Base-by-base conservation (phyloP, 2,888 invertebrate species). In the Pseudococcus viburni region DNA sequence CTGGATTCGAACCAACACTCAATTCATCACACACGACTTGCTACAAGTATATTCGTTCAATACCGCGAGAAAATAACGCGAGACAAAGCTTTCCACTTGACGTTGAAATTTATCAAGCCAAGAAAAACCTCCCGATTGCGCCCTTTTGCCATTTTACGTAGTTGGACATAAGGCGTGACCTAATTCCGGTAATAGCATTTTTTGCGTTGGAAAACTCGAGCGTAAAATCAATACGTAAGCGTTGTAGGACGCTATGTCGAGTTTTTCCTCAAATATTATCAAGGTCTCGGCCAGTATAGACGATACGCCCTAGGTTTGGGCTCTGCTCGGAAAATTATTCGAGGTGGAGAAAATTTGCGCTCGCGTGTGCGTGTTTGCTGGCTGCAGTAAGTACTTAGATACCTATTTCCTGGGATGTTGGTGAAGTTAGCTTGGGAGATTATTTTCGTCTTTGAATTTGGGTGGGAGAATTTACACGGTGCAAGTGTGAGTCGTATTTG, bases 201-300 rank as follows among this genome's bases (percentile, higher is more conserved):
- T 86, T 84, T 68, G 46, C 86, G 86, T 68, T 68, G 68, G 86
- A 68, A 86, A 86, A 86, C 11, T 68, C 68, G 86, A 86, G 86
- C 42, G 86, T 86, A 86, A 86, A 86, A 86, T 86, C 86, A 12
- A 86, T 86, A 64, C 12, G 19, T 59, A 12, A 59, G n/a, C 22
- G 39, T 68, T 46, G 12, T 33, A 33, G 84, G 55, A 59, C 55
- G 59, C 22, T 55, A 39, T 42, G 84, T 55, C n/a, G 84, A 85
- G 59, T 85, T 85, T 68, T 68, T 64, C 86, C 68, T 86, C 46
- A 22, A 46, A 86, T n/a, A 68, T 64, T 64, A 86, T 73, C 86
- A 86, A 86, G 86, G 86, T 86, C 86, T 86, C 86, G 86, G 86
- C 86, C 86, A 86, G 86, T 86, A 64, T 46, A 46, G 86, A 86